A percentile compares a stretch with the other conserved stretches of the same genome.
phyloP scores from a whole-genome alignment of 2,888 invertebrate species.

The Antitype chi region DNA sequence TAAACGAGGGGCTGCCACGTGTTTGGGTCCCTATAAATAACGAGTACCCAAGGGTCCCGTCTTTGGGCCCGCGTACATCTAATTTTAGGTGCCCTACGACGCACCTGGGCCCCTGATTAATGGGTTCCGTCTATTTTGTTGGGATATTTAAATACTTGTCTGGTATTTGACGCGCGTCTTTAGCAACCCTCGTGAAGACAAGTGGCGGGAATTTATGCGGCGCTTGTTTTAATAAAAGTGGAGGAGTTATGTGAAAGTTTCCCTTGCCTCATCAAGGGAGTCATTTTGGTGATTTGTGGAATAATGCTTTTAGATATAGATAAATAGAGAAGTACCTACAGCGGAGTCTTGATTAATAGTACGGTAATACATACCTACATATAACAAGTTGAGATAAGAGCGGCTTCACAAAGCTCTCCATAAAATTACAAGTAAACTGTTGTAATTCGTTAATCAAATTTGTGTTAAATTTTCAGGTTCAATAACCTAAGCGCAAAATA shows the following conservation, averaged over 20 bases:
- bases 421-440: not conserved
- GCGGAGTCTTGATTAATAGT: slow-evolving; percentile 4
- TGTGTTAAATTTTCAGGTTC: not conserved
- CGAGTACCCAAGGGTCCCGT: slow-evolving; percentile 67
- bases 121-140: slow-evolving; percentile 68
- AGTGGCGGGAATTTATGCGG: slow-evolving; percentile 51
- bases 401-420: not conserved
- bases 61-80: slow-evolving; percentile 69
- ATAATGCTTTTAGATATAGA: slow-evolving; percentile 28
- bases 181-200: slow-evolving; percentile 55
- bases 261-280: slow-evolving; percentile 16
- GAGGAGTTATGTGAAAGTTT: slow-evolving; percentile 26
- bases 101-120: slow-evolving; percentile 75
- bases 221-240: slow-evolving; percentile 55
- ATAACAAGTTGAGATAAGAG: not conserved
- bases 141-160: slow-evolving; percentile 67
- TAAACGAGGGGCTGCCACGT: slow-evolving; percentile 62
- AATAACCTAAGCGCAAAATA: too few species aligned
- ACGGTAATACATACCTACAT: not conserved
- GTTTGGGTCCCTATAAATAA: slow-evolving; percentile 60
- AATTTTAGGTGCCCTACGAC: slow-evolving; percentile 73
- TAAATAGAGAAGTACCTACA: not conserved
- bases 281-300: slow-evolving; percentile 29
- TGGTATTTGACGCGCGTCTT: slow-evolving; percentile 61
- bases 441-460: not conserved